phyloP scores from a whole-genome alignment of 2,888 invertebrate genomes.

The Fissipunctia ypsillon region DNA sequence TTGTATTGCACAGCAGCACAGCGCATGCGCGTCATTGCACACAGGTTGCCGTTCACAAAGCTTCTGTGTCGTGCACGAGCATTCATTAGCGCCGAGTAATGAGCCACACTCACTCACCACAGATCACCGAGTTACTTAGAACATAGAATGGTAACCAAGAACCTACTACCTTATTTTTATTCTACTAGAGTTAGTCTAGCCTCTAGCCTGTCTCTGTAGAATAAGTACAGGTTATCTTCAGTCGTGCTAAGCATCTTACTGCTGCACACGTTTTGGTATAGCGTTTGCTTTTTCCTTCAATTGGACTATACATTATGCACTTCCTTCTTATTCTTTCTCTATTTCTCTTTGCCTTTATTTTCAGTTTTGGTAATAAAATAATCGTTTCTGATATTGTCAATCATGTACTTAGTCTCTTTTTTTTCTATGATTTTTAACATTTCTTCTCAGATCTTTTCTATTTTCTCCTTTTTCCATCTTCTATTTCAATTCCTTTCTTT shows the following conservation, averaged over 20 bases:
- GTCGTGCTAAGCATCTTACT: neutral
- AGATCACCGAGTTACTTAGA: slow-evolving; percentile 66
- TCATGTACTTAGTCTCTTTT: no score
- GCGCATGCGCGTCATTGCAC: slow-evolving; percentile 42
- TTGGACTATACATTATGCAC: neutral
- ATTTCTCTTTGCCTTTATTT: neutral
- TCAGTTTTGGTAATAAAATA: neutral
- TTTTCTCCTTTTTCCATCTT: neutral
- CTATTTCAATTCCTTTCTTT: neutral
- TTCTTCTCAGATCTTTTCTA: no score
- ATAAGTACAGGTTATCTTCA: neutral
- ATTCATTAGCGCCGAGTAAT: slow-evolving; percentile 84
- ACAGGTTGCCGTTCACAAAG: slow-evolving; percentile 65
- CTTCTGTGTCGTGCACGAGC: slow-evolving; percentile 77
- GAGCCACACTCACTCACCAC: slow-evolving; percentile 72
- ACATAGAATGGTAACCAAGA: neutral
- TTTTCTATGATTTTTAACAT: no score
- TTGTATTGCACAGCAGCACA: slow-evolving; percentile 46
- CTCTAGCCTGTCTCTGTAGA: neutral
- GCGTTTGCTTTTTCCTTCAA: neutral
- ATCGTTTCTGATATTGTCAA: no score
- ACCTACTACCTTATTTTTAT: neutral
- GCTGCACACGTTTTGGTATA: neutral
- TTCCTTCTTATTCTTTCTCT: neutral
- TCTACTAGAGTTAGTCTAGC: neutral